A percentile compares a stretch with the other conserved stretches of the same genome.
phyloP scores from a whole-genome alignment of 2,888 invertebrate genomes.

The Onchidella celtica region DNA sequence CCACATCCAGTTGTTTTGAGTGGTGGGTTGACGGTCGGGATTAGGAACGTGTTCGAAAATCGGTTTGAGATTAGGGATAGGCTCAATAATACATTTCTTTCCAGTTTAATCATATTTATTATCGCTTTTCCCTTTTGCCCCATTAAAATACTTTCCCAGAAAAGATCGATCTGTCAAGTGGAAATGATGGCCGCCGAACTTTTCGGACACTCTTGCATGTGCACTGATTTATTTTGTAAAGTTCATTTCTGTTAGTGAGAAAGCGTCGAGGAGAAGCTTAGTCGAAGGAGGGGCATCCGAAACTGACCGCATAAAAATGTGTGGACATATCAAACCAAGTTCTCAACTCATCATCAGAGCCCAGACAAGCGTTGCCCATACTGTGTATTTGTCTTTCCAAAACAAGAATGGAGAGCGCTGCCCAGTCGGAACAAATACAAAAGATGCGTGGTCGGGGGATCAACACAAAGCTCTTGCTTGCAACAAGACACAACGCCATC shows the following conservation, averaged over 20 bases:
- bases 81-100: too few species aligned
- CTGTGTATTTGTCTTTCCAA: neutral
- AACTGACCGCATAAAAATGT: slow-evolving; percentile 5
- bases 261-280: neutral
- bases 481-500: neutral
- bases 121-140: too few species aligned
- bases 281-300: slow-evolving; percentile 6
- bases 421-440: slow-evolving; percentile 14
- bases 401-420: neutral
- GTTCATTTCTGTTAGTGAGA: neutral
- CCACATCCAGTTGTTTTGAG: too few species aligned
- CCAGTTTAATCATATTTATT: too few species aligned
- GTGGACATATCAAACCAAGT: neutral
- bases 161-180: too few species aligned
- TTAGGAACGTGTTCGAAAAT: too few species aligned
- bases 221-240: neutral
- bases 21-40: too few species aligned
- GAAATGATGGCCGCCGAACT: neutral
- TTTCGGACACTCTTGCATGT: neutral
- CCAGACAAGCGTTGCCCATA: neutral
- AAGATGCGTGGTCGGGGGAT: neutral
- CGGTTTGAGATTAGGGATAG: too few species aligned
- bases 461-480: neutral
- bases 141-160: too few species aligned
- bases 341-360: too few species aligned